Evolutionary conservation across 2,113 vertebrate species (phyloP).

Genomic region (Rhombomys opimus): DNA sequence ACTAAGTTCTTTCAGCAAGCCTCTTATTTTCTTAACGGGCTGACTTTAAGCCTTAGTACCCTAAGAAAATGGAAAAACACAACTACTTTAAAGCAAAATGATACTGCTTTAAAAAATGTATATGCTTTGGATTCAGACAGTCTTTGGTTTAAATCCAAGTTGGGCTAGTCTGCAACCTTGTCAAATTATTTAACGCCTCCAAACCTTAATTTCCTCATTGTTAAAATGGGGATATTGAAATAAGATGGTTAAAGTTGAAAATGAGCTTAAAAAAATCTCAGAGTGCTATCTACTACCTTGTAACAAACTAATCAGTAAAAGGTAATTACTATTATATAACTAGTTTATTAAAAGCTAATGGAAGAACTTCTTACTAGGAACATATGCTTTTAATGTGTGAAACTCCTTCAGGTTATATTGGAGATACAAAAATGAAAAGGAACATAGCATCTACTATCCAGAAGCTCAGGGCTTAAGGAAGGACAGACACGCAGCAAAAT

Average conservation of each 20-base stretch:
- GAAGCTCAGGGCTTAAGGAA: constrained; percentile 35
- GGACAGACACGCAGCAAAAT: neutral
- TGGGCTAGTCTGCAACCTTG: neutral
- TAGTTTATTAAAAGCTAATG: constrained; percentile 39
- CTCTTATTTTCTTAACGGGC: neutral
- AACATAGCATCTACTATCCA: neutral
- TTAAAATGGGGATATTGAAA: constrained; percentile 55
- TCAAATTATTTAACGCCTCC: constrained; percentile 57
- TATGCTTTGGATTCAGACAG: neutral
- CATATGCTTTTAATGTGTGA: constrained; percentile 42
- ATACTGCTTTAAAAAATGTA: neutral
- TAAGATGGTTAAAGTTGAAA: constrained; percentile 23
- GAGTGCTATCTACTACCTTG: neutral
- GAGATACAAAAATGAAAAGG: constrained; percentile 52
- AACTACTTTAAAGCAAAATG: constrained; percentile 15
- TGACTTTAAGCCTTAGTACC: neutral
- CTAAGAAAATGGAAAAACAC: constrained; percentile 5
- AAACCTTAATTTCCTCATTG: constrained; percentile 21
- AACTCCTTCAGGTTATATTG: neutral
- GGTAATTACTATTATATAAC: constrained; percentile 8
- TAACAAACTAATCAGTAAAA: constrained; percentile 18
- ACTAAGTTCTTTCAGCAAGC: constrained; percentile 40
- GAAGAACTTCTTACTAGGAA: constrained; percentile 38
- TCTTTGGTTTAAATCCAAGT: constrained; percentile 32
- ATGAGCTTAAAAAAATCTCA: neutral